These are phyloP conservation scores for Oxygymnocypris stewartii DNA, from an alignment of 2,113 vertebrate genomes.

Conservation along the genomic window DNA sequence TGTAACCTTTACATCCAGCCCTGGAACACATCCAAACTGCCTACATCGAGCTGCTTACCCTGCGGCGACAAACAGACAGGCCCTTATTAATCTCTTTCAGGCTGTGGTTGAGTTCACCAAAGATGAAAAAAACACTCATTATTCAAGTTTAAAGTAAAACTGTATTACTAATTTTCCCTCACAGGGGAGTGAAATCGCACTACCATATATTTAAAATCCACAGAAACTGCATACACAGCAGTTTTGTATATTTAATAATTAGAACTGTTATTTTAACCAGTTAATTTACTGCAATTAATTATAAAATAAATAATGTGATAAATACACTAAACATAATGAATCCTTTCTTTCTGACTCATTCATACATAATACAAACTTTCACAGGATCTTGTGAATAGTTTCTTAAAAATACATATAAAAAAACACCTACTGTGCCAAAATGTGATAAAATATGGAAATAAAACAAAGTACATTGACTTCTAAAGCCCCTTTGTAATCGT, in stretches of 20 bases:
- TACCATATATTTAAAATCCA: not conserved
- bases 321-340: not conserved
- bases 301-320: not conserved
- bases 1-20: not conserved
- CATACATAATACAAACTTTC: not conserved
- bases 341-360: not conserved
- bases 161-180: conserved; percentile 1
- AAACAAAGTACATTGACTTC: not conserved
- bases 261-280: not conserved
- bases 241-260: not conserved
- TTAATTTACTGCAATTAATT: not conserved
- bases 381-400: not conserved
- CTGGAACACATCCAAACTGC: conserved; percentile 16
- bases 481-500: not conserved
- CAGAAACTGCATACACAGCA: not conserved
- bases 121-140: not conserved
- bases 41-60: not conserved
- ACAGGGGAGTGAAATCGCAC: not conserved
- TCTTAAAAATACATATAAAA: not conserved
- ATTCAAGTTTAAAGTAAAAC: not conserved
- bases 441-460: not conserved
- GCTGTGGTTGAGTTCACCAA: not conserved
- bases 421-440: too few species aligned
- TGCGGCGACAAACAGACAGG: conserved; percentile 14
- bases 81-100: conserved; percentile 28